These are phyloP conservation scores for Remorina albescens DNA, from an alignment of 2,797 vertebrate genomes.

Conservation along the genomic window DNA sequence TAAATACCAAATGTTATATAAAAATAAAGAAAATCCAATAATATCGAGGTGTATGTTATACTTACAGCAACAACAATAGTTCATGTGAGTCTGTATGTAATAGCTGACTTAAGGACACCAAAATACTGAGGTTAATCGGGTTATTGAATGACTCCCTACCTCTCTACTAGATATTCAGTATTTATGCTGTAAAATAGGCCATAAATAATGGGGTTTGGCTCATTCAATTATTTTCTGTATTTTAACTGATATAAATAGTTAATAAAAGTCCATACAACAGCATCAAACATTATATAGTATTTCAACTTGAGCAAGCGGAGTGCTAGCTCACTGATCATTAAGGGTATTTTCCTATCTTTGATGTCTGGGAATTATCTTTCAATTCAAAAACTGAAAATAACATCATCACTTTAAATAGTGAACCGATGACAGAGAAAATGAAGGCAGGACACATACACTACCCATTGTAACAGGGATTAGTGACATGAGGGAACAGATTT, in stretches of 20 bases:
- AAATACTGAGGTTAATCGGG: background rate
- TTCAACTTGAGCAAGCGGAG: no score
- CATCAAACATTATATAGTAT: background rate
- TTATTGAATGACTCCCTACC: background rate
- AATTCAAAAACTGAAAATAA: background rate
- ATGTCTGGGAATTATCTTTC: background rate
- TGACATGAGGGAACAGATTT: constrained; percentile 40
- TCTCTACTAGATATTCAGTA: no score
- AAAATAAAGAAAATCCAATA: constrained; percentile 16
- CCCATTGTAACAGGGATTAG: constrained; percentile 7
- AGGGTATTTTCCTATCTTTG: no score
- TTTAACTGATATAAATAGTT: background rate
- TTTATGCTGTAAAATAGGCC: background rate
- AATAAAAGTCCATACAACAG: background rate
- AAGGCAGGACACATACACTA: constrained; percentile 1
- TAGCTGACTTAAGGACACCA: background rate
- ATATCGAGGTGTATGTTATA: background rate
- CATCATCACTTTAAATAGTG: constrained; percentile 1
- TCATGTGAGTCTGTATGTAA: background rate
- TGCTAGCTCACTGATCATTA: no score
- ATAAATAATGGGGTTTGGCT: no score
- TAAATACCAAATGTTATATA: constrained; percentile 31
- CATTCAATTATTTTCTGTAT: background rate
- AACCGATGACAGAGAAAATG: constrained; percentile 28
- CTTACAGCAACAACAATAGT: background rate